Evolutionary conservation across 2,888 invertebrate genomes (phyloP), one percentile per base, ranked within the genome.

Genomic region (Orchesellides sinensis): DNA sequence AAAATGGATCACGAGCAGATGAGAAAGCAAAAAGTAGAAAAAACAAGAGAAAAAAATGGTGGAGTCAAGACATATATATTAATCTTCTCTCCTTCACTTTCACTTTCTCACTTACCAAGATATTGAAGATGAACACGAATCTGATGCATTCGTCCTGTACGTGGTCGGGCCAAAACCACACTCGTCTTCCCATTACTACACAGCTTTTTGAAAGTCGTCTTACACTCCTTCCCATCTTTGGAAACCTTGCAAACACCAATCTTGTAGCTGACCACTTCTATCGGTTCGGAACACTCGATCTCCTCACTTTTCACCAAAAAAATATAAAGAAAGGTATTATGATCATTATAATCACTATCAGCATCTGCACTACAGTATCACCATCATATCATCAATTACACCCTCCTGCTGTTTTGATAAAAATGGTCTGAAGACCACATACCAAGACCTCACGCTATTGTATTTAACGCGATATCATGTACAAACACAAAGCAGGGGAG

Each of bases 121-220:
- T 96, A 99, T 91, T 99, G 99, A 85, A 99, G 93, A 91, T 99
- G 99, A 32, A 99, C 98, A 86, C 99, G 93, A 88, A 99, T 99
- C 92, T 99, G 99, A 90, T 99, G 99, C 95, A 99, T 99, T 85
- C 99, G 92, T 1, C 99, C 99, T 0, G 99, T 99, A 89, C 95
- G 94, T 0, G 99, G 99, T 89, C 95, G 94, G 91, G 98, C 98
- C 40, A 96, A 92, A 8, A 99, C 98, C 29, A 98, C 96, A 89
- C 98, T 98, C 0, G 96, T 95, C 89, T 94, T 94, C 1, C 94
- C 94, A 91, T 98, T 96, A 91, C 92, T 97, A 32, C 96, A 96
- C 70, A 99, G 91, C 89, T 96, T 93, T 90, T 96, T 94, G 92
- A 99, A 99, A 85, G 94, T 93, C 0, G 98, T 99, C 10, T 94